Conservation (phyloP, 2,797 vertebrate genomes). For the Acomys russatus region DNA sequence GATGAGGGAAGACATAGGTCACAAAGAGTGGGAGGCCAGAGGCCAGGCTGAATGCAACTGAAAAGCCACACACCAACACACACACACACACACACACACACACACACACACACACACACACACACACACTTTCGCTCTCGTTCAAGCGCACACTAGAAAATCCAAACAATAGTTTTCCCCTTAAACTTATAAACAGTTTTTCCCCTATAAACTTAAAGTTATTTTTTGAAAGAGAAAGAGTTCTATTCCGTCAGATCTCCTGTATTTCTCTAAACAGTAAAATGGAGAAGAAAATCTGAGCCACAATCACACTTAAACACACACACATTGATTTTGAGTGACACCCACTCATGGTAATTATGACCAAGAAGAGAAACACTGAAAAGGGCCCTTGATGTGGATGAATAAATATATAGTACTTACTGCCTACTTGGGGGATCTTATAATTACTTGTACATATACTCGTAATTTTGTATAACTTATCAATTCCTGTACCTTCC, state of each 20-base stretch:
- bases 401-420: neutral
- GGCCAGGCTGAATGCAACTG: neutral
- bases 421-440: neutral
- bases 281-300: constrained; percentile 17
- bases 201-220: neutral
- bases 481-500: neutral
- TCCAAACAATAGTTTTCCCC: too few relatives aligned
- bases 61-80: neutral
- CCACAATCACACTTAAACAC: neutral
- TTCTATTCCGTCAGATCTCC: neutral
- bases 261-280: neutral
- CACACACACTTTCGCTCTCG: neutral
- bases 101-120: neutral
- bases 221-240: constrained; percentile 36
- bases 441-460: neutral
- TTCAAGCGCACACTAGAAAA: constrained; percentile 31
- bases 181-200: neutral
- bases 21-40: too few relatives aligned
- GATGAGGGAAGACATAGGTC: neutral
- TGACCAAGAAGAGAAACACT: neutral
- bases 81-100: neutral
- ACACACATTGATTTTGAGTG: neutral
- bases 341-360: neutral
- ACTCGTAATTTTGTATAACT: neutral
- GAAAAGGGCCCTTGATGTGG: neutral